These are phyloP conservation scores for Fissipunctia ypsillon DNA, from an alignment of 2,888 invertebrate species.

Conservation along the genomic window DNA sequence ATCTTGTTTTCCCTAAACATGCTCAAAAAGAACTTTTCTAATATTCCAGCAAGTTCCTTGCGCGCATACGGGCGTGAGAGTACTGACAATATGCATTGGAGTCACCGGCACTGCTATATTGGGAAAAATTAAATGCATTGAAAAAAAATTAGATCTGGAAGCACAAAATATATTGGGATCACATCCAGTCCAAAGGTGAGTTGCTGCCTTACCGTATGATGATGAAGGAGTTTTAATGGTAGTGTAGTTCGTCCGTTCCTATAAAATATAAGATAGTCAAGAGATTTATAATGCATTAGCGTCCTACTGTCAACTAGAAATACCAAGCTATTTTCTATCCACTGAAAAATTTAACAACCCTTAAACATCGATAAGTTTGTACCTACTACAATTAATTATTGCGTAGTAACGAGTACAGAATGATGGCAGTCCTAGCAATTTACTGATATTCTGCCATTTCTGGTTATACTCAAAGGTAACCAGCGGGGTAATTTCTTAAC, in stretches of 20 bases:
- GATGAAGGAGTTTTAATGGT: background rate
- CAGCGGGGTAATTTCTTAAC: too few relatives aligned
- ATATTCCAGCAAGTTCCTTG: conserved; percentile 40
- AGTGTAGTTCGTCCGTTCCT: background rate
- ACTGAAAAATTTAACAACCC: background rate
- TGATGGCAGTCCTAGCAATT: background rate
- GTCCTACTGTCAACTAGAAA: background rate
- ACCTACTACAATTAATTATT: too few relatives aligned
- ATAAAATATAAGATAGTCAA: background rate
- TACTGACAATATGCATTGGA: conserved; percentile 48
- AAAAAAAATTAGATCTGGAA: conserved; percentile 10
- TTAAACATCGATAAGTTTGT: background rate
- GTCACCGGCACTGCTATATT: conserved; percentile 43
- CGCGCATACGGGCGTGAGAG: conserved; percentile 47
- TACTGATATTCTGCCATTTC: background rate
- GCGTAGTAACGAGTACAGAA: too few relatives aligned
- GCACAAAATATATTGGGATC: conserved; percentile 13
- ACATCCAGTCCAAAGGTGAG: conserved; percentile 38
- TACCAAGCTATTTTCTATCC: too few relatives aligned
- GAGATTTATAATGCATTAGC: background rate
- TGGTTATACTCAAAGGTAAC: too few relatives aligned
- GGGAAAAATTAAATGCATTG: conserved; percentile 13
- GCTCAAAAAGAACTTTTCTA: too few relatives aligned
- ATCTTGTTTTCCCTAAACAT: too few relatives aligned
- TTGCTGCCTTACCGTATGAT: background rate